These are phyloP conservation scores for Andrena hattorfiana DNA, from an alignment of 2,888 invertebrate species.

Conservation along the genomic window DNA sequence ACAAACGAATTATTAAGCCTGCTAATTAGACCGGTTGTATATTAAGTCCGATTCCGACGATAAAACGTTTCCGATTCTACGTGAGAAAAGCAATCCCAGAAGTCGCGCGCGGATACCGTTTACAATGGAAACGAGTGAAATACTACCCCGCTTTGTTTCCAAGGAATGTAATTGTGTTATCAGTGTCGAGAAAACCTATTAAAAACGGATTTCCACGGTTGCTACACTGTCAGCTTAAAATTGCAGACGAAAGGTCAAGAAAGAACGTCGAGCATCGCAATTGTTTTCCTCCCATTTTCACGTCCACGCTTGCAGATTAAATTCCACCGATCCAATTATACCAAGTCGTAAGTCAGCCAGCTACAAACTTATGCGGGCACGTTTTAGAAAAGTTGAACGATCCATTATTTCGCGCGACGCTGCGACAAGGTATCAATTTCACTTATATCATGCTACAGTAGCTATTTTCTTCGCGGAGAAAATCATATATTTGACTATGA, in stretches of 20 bases:
- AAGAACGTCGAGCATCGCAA: background rate
- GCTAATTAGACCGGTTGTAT: constrained; percentile 13
- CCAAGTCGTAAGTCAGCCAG: background rate
- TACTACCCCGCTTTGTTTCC: background rate
- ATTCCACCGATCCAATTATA: background rate
- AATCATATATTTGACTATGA: background rate
- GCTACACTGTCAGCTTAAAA: background rate
- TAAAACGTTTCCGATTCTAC: constrained; percentile 14
- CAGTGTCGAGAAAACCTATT: background rate
- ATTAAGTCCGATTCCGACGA: background rate
- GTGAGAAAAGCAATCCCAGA: background rate
- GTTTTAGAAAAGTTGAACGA: constrained; percentile 4
- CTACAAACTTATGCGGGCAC: too few relatives aligned
- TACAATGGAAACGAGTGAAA: background rate
- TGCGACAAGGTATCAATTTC: background rate
- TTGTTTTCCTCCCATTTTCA: background rate
- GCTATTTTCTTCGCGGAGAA: background rate
- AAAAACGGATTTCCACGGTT: constrained; percentile 14
- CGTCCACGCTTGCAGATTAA: background rate
- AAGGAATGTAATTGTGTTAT: background rate
- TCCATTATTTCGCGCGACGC: background rate
- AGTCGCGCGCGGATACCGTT: background rate
- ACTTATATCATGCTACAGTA: background rate
- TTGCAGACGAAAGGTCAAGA: background rate
- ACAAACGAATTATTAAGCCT: constrained; percentile 26